phyloP scores from a whole-genome alignment of 2,113 vertebrate species.

The Nycticebus coucang region DNA sequence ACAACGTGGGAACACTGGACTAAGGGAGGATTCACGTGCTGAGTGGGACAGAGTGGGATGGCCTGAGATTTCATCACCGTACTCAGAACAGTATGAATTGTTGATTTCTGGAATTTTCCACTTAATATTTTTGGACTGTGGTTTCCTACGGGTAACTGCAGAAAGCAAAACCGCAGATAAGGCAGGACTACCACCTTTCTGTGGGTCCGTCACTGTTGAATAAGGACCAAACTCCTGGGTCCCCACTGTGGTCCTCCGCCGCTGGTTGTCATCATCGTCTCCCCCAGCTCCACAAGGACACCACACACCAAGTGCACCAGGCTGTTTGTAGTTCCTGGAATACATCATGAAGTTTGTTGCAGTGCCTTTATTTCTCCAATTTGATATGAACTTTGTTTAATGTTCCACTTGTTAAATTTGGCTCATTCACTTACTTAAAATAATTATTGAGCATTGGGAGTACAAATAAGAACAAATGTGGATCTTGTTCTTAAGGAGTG shows the following conservation, averaged over 20 bases:
- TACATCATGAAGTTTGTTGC: background rate
- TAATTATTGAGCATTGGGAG: background rate
- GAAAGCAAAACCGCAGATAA: background rate
- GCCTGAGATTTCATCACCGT: background rate
- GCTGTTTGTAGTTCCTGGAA: background rate
- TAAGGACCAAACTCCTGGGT: background rate
- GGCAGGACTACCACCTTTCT: background rate
- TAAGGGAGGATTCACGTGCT: background rate
- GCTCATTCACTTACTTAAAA: background rate
- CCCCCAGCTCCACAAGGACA: background rate
- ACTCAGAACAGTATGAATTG: background rate
- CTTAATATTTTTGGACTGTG: background rate
- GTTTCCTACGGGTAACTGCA: background rate
- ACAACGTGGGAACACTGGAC: background rate
- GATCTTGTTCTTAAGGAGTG: background rate
- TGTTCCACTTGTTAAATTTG: background rate
- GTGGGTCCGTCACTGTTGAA: background rate
- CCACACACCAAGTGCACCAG: background rate
- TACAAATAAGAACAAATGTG: background rate
- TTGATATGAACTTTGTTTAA: background rate
- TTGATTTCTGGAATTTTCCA: background rate
- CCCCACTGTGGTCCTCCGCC: background rate
- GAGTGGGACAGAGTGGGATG: background rate
- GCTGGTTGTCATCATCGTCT: rapidly evolving
- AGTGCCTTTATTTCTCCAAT: background rate